Conservation (phyloP, 2,888 invertebrate genomes). For the Cancer borealis region DNA sequence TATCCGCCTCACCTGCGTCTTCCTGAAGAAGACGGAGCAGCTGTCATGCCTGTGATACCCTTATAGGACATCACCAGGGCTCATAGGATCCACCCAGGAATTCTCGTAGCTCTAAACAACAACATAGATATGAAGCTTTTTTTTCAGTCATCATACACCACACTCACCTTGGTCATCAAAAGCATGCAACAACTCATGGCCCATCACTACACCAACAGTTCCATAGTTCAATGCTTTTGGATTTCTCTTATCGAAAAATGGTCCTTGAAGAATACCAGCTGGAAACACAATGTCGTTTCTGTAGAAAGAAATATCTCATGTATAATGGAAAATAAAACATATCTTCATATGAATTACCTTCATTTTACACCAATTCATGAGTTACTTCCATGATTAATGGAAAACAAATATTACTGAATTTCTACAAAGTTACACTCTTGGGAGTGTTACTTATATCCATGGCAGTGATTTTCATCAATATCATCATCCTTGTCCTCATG, state of each 20-base stretch:
- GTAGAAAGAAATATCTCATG: neutral
- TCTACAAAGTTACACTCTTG: too few relatives aligned
- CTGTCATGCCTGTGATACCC: too few relatives aligned
- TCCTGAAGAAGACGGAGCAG: too few relatives aligned
- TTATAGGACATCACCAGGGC: too few relatives aligned
- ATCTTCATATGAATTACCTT: neutral
- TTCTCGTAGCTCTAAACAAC: slow-evolving; percentile 78
- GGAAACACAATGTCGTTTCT: slow-evolving; percentile 93
- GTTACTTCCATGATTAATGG: too few relatives aligned
- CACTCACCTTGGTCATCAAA: slow-evolving; percentile 92
- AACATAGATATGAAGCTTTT: slow-evolving; percentile 79
- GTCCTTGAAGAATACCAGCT: slow-evolving; percentile 95
- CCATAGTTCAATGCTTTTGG: slow-evolving; percentile 96
- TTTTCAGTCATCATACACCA: neutral
- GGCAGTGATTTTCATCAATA: neutral
- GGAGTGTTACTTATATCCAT: too few relatives aligned
- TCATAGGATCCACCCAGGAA: neutral
- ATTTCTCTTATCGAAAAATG: slow-evolving; percentile 93
- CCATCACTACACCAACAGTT: slow-evolving; percentile 98
- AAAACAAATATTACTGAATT: too few relatives aligned
- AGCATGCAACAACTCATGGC: slow-evolving; percentile 97
- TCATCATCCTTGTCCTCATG: too few relatives aligned
- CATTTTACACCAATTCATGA: too few relatives aligned
- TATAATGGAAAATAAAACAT: neutral
- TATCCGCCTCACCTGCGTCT: too few relatives aligned